Evolutionary conservation across 2,797 vertebrate genomes (phyloP).

Genomic region (Chaetophractus vellerosus): DNA sequence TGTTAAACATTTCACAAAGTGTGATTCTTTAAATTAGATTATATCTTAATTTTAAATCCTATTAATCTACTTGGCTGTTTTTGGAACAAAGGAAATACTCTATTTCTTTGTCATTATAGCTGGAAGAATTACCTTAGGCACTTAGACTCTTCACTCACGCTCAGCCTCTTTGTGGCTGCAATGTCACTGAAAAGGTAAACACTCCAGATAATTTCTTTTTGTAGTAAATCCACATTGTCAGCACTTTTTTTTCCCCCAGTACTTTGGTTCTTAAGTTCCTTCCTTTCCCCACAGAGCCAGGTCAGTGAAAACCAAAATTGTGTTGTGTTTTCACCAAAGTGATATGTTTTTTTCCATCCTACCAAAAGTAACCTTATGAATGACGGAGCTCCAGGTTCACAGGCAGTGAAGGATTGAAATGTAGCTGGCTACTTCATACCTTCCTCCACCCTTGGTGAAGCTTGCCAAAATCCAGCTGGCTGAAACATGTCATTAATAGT

Average conservation of each 20-base stretch:
- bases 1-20: background rate
- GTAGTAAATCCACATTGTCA: background rate
- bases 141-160: background rate
- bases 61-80: background rate
- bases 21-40: background rate
- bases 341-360: background rate
- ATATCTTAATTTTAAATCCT: conserved; percentile 6
- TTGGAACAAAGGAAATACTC: too few relatives aligned
- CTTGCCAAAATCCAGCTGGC: conserved; percentile 51
- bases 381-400: background rate
- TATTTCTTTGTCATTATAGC: too few relatives aligned
- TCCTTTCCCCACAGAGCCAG: background rate
- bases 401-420: background rate
- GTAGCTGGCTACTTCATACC: background rate
- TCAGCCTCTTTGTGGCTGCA: background rate
- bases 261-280: background rate
- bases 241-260: background rate
- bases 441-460: conserved; percentile 13
- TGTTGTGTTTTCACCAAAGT: background rate
- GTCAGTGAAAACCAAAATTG: conserved; percentile 43
- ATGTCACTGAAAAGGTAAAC: background rate
- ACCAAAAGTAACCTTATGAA: background rate
- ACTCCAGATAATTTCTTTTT: conserved; percentile 8
- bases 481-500: conserved; percentile 57
- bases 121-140: background rate